These are phyloP conservation scores for Aphodius sticticus DNA, from an alignment of 2,888 invertebrate species.

Conservation along the genomic window DNA sequence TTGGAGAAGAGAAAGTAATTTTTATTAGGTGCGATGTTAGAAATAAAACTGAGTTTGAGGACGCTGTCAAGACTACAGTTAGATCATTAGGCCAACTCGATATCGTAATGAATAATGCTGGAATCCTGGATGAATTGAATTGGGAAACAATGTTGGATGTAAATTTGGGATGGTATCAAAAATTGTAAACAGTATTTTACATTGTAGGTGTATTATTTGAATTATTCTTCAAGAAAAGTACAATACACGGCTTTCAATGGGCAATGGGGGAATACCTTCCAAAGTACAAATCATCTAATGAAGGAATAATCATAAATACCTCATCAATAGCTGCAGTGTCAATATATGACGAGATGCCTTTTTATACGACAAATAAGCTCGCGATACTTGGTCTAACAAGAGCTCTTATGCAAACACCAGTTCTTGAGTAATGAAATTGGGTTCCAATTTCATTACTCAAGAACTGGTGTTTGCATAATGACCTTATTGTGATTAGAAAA, in stretches of 20 bases:
- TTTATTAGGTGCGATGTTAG: conserved; percentile 5
- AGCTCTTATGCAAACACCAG: too few species aligned
- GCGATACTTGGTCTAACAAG: neutral
- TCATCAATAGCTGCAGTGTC: too few species aligned
- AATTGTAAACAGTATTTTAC: neutral
- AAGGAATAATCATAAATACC: too few species aligned
- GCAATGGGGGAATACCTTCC: neutral
- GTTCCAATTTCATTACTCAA: too few species aligned
- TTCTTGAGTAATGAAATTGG: too few species aligned
- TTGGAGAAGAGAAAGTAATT: conserved; percentile 5
- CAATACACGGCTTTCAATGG: too few species aligned
- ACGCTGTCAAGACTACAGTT: conserved; percentile 8
- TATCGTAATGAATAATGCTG: conserved; percentile 16
- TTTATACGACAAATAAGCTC: too few species aligned
- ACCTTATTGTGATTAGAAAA: too few species aligned
- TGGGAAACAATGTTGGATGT: conserved; percentile 8
- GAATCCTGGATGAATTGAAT: neutral
- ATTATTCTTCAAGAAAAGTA: too few species aligned
- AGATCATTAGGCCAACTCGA: neutral
- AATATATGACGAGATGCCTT: too few species aligned
- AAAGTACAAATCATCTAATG: neutral
- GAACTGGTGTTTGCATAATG: too few species aligned
- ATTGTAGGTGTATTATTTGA: too few species aligned
- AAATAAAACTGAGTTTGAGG: neutral
- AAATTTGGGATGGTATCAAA: neutral